Evolutionary conservation across 2,888 invertebrate species (phyloP), one percentile per base, ranked within the genome.

Genomic region (Teinopalpus imperialis): DNA sequence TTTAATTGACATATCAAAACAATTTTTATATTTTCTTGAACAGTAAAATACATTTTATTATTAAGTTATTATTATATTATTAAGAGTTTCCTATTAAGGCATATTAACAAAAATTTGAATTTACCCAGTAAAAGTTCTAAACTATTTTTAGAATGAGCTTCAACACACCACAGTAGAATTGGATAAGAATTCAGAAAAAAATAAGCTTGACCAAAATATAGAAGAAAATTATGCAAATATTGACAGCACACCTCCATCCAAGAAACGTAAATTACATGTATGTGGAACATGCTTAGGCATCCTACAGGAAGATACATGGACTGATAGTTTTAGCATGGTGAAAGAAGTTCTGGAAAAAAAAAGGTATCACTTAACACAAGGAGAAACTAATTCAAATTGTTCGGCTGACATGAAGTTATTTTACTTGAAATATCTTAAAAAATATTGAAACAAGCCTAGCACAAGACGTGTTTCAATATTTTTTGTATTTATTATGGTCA

Each of bases 251-350:
- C 46, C 63, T 0, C 74, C 75, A 0, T 58, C 69, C 16, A 92
- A 91, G 63, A 82, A 81, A 49, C 61, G 71, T 3, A 91, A 91
- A 50, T 51, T 66, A 0, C 85, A 81, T 53, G 75, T 91, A 0
- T 97, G 97, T 61, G 73, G 90, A 0, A 90, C 91, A 36, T 97
- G 96, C 64, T 75, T 96, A 3, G 95, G 94, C 0, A 77, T 96
- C 3, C 89, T 96, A 39, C 92, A 94, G 60, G 82, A 90, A 42
- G 71, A 81, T 9, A 81, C 88, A 21, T 93, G 94, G 77, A 74
- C 86, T 2, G 75, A 86, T 13, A 81, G 90, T 35, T 78, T 90
- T 37, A 71, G 85, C 1, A 77, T 87, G 50, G 83, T 91, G 7
- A 74, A 92, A 43, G 77, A 91, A 6, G 69, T 79, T n/a, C 74